These are phyloP conservation scores for Myioborus melanocephalus DNA, from an alignment of 2,797 vertebrate genomes.

Conservation along the genomic window DNA sequence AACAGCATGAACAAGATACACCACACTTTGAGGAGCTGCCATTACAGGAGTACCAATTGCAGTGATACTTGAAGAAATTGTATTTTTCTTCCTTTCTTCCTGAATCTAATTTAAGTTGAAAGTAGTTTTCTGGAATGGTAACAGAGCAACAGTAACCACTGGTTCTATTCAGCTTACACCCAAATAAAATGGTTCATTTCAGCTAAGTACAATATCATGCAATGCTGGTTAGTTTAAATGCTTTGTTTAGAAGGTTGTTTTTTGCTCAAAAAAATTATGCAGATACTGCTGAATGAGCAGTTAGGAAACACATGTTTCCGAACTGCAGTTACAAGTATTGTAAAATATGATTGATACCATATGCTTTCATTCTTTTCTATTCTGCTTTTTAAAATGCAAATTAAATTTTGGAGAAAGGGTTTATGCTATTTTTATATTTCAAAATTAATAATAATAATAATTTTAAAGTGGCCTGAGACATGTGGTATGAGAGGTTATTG, in stretches of 20 bases:
- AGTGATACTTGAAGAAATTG: constrained; percentile 1
- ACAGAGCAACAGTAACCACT: constrained; percentile 30
- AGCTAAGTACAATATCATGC: constrained; percentile 47
- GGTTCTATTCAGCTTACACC: background rate
- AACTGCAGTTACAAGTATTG: constrained; percentile 65
- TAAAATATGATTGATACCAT: constrained; percentile 75
- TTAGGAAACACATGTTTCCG: constrained; percentile 67
- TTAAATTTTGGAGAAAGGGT: constrained; percentile 48
- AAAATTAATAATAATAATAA: constrained; percentile 52
- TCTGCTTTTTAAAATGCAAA: constrained; percentile 50
- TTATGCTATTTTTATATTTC: constrained; percentile 51
- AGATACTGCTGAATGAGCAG: constrained; percentile 64
- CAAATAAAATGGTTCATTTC: constrained; percentile 57
- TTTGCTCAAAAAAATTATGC: constrained; percentile 59
- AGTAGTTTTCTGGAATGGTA: constrained; percentile 36
- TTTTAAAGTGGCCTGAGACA: constrained; percentile 39
- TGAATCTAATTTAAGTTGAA: constrained; percentile 48
- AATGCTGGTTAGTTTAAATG: constrained; percentile 54
- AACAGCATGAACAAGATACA: background rate
- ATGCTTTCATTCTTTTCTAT: constrained; percentile 59
- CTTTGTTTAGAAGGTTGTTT: constrained; percentile 67
- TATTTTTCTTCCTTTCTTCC: constrained; percentile 11
- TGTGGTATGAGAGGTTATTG: constrained; percentile 57
- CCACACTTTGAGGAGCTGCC: background rate
- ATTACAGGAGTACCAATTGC: constrained; percentile 2